Percentiles rank a stretch among this genome's conserved stretches.
These are phyloP conservation scores for Urocyon cinereoargenteus DNA, from an alignment of 2,797 vertebrate genomes.

Conservation along the genomic window DNA sequence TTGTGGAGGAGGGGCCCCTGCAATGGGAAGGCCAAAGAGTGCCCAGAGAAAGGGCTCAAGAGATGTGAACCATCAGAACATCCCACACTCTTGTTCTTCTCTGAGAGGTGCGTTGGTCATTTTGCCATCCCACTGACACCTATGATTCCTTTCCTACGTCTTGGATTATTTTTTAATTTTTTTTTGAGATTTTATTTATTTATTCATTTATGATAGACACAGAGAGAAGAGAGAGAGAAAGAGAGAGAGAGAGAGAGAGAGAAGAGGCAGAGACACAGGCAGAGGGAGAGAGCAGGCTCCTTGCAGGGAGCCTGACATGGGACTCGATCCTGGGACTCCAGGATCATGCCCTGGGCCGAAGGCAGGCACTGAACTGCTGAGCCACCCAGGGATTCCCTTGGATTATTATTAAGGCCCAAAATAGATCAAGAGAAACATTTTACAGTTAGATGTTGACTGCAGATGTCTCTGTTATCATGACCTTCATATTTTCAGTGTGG, in stretches of 20 bases:
- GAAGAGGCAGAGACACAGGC: too few species aligned
- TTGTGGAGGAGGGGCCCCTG: not conserved
- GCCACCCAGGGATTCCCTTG: too few species aligned
- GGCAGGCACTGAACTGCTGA: too few species aligned
- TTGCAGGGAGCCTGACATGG: too few species aligned
- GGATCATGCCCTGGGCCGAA: too few species aligned
- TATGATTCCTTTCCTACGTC: not conserved
- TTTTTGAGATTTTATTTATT: too few species aligned
- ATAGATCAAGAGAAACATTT: slow-evolving; percentile 69
- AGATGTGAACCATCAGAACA: not conserved
- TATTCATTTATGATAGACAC: too few species aligned
- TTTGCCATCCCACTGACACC: not conserved
- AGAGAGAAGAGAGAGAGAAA: too few species aligned
- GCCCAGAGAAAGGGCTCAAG: not conserved
- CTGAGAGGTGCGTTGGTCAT: not conserved
- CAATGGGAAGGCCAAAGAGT: not conserved
- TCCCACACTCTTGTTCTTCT: not conserved
- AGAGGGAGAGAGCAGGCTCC: too few species aligned
- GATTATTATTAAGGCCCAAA: slow-evolving; percentile 21
- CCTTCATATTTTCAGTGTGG: slow-evolving; percentile 77
- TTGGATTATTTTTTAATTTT: not conserved
- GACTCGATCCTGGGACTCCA: too few species aligned
- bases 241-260: too few species aligned
- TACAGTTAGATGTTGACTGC: slow-evolving; percentile 75
- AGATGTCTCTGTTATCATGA: slow-evolving; percentile 76